Evolutionary conservation across 2,797 vertebrate species (phyloP), one percentile per base, ranked within the genome.

Genomic region (Platalea minor): DNA sequence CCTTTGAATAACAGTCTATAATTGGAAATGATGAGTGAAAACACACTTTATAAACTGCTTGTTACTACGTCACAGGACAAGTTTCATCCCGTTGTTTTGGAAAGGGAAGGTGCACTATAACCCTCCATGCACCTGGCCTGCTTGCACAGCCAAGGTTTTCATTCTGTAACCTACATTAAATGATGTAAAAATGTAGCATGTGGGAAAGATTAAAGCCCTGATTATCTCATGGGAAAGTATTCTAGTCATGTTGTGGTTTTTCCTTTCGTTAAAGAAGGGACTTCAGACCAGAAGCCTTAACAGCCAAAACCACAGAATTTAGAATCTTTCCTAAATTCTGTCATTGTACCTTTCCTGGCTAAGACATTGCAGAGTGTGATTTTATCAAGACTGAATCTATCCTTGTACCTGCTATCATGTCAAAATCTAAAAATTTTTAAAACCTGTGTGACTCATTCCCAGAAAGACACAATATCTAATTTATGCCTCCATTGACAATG

Each of bases 401-500:
- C 72, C 84, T 84, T 77, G 46, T 86, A 89, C 53, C 76, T 95
- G 65, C 81, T 76, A 68, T 79, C 85, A 83, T 57, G 50, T 83
- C 84, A 92, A 89, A 88, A 95, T 85, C 75, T 85, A 53, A 85
- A 95, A 91, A 70, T 79, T 89, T 90, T 86, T 57, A 35, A 73
- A 95, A 93, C 48, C 46, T 94, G 10, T 6, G 3, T 93, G 96
- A 94, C 87, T 97, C 82, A 54, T 95, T 94, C 92, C 83, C 73
- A 97, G 85, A 88, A 95, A 97, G 90, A 95, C 75, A 96, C 88
- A 96, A 39, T 96, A 93, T 93, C 90, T 96, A 97, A 97, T 97
- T 97, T 97, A 97, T 96, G 88, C 56, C 76, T 97, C 87, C 89
- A 92, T 95, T 93, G 96, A 97, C 93, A 98, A 97, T 97, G 87